Evolutionary conservation across 30 jellyfish, hydroid and myxozoan genomes (phyloP), one percentile per base, ranked within the genome.

Genomic region (Morbakka virulenta): DNA sequence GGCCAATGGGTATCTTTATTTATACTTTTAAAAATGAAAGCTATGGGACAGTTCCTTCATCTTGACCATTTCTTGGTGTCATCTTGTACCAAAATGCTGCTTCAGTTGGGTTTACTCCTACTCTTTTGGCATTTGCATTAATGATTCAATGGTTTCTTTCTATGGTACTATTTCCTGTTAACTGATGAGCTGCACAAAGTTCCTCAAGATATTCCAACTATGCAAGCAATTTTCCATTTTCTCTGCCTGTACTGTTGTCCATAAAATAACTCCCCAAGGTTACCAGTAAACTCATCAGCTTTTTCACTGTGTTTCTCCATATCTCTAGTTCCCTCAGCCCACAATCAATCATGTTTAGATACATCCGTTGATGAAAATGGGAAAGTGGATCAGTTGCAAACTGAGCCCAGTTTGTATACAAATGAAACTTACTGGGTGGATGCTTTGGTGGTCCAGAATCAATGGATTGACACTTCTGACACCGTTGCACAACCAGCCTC

Each of bases 371-470:
- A n/a, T n/a, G n/a, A n/a, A n/a, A n/a, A n/a, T 66, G 67, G 20
- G 80, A 22, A 33, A 33, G n/a, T n/a, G n/a, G 67, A 68, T 68
- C 80, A 30, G 48, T 33, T 68, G 80, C 80, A 34, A 68, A 20
- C 21, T 67, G 35, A 41, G 73, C 28, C 73, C 73, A 62, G n/a
- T 62, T 62, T 62, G 6, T 62, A 62, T 24, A 24, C 28, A 31
- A 35, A 24, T 47, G 35, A 68, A 68, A 28, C 48, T 68, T 47
- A 30, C 80, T 36, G 4, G 23, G 23, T 14, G 14, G n/a, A 68
- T 35, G 80, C 80, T 2, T 68, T 67, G 23, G 35, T 2, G 80
- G 67, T 9, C 62, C 78, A 66, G 78, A 62, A 66, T 66, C 78
- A 0, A 31, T 68, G 1, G 80, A 31, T 67, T 68, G 57, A 32